Evolutionary conservation across 2,888 invertebrate species (phyloP).

Genomic region (Standfussiana lucernea): DNA sequence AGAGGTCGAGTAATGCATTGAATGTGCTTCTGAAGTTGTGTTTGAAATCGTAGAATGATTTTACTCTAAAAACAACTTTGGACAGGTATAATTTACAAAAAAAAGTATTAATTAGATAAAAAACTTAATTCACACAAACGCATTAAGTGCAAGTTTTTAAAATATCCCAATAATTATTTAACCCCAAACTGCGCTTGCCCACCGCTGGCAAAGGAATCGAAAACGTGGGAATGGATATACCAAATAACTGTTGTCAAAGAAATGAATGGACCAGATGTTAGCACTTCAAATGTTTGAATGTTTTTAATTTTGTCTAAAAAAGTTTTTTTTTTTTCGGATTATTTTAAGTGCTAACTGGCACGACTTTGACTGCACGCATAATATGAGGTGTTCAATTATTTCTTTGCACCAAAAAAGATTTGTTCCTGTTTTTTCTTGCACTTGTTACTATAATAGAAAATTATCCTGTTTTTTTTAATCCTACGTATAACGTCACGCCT

Average conservation of each 20-base stretch:
- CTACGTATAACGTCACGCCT: too few relatives aligned
- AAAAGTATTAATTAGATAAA: constrained; percentile 14
- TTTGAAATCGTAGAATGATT: not conserved
- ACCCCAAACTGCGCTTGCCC: constrained; percentile 72
- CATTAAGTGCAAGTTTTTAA: constrained; percentile 45
- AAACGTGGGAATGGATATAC: constrained; percentile 82
- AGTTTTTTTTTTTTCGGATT: not conserved
- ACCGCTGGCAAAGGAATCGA: constrained; percentile 66
- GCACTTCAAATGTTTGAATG: constrained; percentile 33
- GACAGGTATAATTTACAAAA: constrained; percentile 2
- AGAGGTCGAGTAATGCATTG: too few relatives aligned
- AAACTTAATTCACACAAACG: constrained; percentile 40
- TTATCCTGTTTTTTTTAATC: too few relatives aligned
- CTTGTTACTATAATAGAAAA: not conserved
- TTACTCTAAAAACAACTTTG: not conserved
- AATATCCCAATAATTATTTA: constrained; percentile 77
- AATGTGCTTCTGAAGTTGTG: not conserved
- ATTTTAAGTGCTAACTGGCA: constrained; percentile 5
- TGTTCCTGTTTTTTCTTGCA: not conserved
- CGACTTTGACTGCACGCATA: not conserved
- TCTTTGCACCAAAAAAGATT: not conserved
- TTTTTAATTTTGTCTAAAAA: constrained; percentile 29
- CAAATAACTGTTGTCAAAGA: constrained; percentile 70
- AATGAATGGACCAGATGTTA: constrained; percentile 61
- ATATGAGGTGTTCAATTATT: not conserved